Percentiles rank a stretch among this genome's conserved stretches.
Conservation (phyloP, 2,113 vertebrate species). For the Todiramphus saurophagus region DNA sequence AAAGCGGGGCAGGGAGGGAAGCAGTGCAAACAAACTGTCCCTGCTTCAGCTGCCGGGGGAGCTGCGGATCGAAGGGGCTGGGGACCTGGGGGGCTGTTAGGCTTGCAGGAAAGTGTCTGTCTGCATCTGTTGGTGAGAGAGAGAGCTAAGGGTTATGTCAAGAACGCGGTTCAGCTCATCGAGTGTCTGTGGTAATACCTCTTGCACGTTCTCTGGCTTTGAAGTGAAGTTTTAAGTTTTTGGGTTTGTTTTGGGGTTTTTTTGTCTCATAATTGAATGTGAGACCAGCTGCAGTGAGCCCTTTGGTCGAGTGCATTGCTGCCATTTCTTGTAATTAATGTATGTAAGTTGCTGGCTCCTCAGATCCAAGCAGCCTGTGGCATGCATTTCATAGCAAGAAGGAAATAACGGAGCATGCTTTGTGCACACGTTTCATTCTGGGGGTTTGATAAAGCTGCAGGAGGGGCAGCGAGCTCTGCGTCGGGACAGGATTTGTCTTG, state of each 20-base stretch:
- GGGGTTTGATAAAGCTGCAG: neutral
- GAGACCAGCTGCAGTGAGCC: neutral
- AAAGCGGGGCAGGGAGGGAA: neutral
- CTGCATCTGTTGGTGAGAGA: neutral
- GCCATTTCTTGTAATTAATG: neutral
- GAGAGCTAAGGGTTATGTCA: neutral
- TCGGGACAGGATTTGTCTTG: neutral
- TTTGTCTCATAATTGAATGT: neutral
- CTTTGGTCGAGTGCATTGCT: neutral
- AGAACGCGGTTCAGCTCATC: rapidly evolving
- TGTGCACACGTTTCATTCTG: neutral
- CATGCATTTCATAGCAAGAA: neutral
- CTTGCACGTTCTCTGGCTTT: neutral
- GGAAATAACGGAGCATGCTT: neutral
- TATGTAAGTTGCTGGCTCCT: neutral
- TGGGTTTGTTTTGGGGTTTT: neutral
- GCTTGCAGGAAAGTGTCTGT: neutral
- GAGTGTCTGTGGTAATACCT: neutral
- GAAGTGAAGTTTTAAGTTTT: neutral
- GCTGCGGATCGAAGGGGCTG: neutral
- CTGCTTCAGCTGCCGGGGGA: neutral
- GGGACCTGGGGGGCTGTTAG: neutral
- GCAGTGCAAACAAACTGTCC: neutral
- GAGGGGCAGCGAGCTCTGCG: neutral
- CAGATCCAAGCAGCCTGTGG: neutral